These are phyloP conservation scores for Apocheima hispidaria DNA, from an alignment of 2,888 invertebrate species.

Conservation along the genomic window DNA sequence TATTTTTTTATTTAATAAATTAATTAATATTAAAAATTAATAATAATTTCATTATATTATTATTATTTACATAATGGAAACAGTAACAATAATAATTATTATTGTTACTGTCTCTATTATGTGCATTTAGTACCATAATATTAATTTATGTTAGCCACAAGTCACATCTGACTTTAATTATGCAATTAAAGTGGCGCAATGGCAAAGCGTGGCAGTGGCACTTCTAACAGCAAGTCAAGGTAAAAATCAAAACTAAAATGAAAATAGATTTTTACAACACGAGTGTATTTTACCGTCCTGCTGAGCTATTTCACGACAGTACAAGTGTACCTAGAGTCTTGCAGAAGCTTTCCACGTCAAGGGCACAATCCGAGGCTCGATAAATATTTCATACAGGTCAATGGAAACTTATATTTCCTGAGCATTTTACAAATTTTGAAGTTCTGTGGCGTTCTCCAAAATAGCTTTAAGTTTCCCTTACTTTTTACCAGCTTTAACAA, in stretches of 20 bases:
- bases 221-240: background rate
- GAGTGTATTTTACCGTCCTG: background rate
- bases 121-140: background rate
- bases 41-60: too few species aligned
- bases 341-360: background rate
- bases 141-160: conserved; percentile 44
- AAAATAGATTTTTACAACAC: background rate
- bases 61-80: too few species aligned
- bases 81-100: background rate
- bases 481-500: background rate
- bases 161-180: conserved; percentile 18
- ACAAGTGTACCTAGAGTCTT: background rate
- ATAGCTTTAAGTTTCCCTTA: background rate
- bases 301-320: background rate
- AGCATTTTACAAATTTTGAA: conserved; percentile 11
- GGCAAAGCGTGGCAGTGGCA: conserved; percentile 2
- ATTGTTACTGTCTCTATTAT: background rate
- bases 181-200: conserved; percentile 13
- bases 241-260: too few species aligned
- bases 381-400: conserved; percentile 19
- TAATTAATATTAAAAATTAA: too few species aligned
- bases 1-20: too few species aligned
- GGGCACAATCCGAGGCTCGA: background rate
- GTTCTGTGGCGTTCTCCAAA: background rate
- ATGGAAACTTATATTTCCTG: conserved; percentile 18